Base-by-base conservation (phyloP, 2,888 invertebrate genomes). In the Liposcelis brunnea region DNA sequence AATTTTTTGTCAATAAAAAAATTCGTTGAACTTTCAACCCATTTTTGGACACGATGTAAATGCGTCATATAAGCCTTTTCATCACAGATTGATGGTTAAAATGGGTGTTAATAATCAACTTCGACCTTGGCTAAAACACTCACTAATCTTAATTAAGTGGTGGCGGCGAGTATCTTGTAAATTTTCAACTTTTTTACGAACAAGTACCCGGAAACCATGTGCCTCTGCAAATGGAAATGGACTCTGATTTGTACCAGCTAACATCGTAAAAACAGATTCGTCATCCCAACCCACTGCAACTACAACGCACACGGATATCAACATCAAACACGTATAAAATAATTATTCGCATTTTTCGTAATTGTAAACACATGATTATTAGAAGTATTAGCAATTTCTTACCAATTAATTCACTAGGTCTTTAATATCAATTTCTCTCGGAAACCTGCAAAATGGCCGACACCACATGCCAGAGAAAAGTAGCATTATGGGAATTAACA, bases 401-500 rank as follows among this genome's bases (percentile, higher is more conserved):
- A 72, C 71, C 71, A 68, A 67, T 67, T 68, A 69, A 67, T 69
- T 67, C 53, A 64, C 63, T 63, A 69, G 69, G 67, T 70, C 66
- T 66, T 70, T 68, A 70, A 70, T 26, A 26, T 26, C 26, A 68
- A 71, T 69, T 71, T 71, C 72, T 69, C 70, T 67, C 69, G 65
- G 68, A 71, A 68, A 72, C 71, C 64, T 70, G 70, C 70, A 74
- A 74, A 74, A 74, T 74, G 74, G 74, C 74, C 70, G 74, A 71
- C 71, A 64, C 67, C 72, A 72, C 73, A 73, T 73, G 72, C 73
- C 72, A 71, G 67, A 65, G 67, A 62, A 65, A 64, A 65, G 56
- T 58, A 64, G 68, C 67, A 68, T 69, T 67, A 63, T 65, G 66
- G 66, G 66, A 54, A 57, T 47, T 38, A 26, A 26, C 26, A 26